Percentiles rank a stretch among this genome's conserved stretches.
phyloP scores from a whole-genome alignment of 2,113 vertebrate genomes.

The Siniperca knerii region DNA sequence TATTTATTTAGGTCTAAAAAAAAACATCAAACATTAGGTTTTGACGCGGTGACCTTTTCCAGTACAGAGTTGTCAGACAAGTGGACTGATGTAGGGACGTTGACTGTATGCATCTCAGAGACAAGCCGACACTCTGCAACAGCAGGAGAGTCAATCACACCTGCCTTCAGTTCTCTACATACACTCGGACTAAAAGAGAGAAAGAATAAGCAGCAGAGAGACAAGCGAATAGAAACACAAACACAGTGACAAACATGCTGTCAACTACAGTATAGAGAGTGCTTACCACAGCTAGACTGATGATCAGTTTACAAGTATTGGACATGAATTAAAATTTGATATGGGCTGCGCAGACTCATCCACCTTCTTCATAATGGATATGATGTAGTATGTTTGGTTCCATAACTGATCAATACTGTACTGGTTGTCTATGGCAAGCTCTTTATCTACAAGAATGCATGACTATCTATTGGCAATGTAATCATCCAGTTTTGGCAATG shows the following conservation, averaged over 20 bases:
- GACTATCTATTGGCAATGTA: neutral
- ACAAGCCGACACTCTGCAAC: constrained; percentile 41
- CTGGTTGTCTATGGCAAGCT: neutral
- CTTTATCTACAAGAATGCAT: neutral
- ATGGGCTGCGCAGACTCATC: neutral
- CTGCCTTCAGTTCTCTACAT: constrained; percentile 24
- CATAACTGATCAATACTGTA: neutral
- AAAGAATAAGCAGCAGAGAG: constrained; percentile 19
- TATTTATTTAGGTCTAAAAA: neutral
- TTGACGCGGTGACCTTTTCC: neutral
- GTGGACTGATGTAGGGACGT: constrained; percentile 41
- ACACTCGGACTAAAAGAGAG: constrained; percentile 14
- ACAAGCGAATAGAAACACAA: constrained; percentile 17
- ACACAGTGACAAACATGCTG: constrained; percentile 28
- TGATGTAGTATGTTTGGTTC: neutral
- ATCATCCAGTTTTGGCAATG: neutral
- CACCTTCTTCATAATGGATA: neutral
- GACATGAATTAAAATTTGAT: neutral
- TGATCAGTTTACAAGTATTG: neutral
- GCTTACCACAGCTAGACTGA: neutral
- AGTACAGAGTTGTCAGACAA: constrained; percentile 48
- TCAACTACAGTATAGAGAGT: neutral
- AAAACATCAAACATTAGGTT: neutral
- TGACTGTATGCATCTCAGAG: constrained; percentile 38
- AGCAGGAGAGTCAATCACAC: constrained; percentile 48